Conservation (phyloP, 2,888 invertebrate species). For the Matsumyia berberina region DNA sequence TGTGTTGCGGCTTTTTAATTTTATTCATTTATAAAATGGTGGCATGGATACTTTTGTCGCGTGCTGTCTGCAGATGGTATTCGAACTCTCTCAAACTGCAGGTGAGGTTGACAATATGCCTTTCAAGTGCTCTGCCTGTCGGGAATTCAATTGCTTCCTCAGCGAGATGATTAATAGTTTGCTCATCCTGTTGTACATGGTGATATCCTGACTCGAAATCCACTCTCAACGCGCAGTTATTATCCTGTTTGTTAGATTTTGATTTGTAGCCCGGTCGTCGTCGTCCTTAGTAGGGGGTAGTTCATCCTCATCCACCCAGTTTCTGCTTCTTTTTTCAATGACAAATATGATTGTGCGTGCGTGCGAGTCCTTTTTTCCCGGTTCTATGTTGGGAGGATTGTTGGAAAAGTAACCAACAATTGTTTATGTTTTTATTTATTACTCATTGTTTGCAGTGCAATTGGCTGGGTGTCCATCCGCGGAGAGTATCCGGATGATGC, state of each 20-base stretch:
- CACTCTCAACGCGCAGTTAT: constrained; percentile 27
- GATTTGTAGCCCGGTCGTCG: constrained; percentile 64
- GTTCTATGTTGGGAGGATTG: constrained; percentile 3
- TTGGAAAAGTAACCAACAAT: constrained; percentile 43
- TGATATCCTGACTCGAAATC: constrained; percentile 26
- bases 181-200: constrained; percentile 38
- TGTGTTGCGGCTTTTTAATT: constrained; percentile 77
- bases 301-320: constrained; percentile 18
- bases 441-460: constrained; percentile 30
- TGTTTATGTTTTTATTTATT: constrained; percentile 73
- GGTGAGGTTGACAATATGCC: constrained; percentile 57
- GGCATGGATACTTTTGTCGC: constrained; percentile 36
- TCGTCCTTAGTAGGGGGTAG: constrained; percentile 38
- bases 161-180: constrained; percentile 71
- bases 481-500: constrained; percentile 41
- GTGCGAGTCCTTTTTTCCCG: constrained; percentile 44
- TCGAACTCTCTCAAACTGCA: constrained; percentile 13
- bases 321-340: not conserved
- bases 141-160: constrained; percentile 22
- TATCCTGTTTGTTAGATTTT: constrained; percentile 67
- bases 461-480: constrained; percentile 60
- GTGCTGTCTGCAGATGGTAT: constrained; percentile 13
- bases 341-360: constrained; percentile 46
- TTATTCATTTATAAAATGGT: constrained; percentile 69
- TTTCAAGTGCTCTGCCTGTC: constrained; percentile 30